phyloP scores from a whole-genome alignment of 2,113 vertebrate genomes.

The Zosterops hypoxanthus region DNA sequence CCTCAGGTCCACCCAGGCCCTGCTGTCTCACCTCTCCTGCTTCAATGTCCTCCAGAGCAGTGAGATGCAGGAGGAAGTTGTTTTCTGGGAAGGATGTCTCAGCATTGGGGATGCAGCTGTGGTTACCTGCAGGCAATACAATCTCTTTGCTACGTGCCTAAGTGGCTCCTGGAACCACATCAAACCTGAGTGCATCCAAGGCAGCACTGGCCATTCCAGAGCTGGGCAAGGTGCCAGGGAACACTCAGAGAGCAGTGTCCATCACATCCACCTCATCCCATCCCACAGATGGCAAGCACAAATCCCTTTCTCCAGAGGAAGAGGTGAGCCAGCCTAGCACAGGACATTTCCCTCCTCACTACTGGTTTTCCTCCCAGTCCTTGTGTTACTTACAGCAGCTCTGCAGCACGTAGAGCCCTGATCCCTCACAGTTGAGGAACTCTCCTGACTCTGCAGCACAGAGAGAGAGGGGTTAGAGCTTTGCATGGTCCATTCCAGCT shows the following conservation, averaged over 20 bases:
- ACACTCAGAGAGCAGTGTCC: not conserved
- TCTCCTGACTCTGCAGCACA: slow-evolving; percentile 88
- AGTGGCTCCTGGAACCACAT: fast-evolving
- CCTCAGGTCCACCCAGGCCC: not conserved
- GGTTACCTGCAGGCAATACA: slow-evolving; percentile 81
- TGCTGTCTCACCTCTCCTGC: slow-evolving; percentile 88
- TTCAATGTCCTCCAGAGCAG: slow-evolving; percentile 86
- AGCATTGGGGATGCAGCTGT: slow-evolving; percentile 95
- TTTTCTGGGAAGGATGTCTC: slow-evolving; percentile 95
- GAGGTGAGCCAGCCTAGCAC: not conserved
- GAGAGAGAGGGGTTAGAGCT: not conserved
- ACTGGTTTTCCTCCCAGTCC: not conserved
- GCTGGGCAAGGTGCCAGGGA: not conserved
- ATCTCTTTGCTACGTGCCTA: not conserved
- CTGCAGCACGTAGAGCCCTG: slow-evolving; percentile 95
- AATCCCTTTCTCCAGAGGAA: not conserved
- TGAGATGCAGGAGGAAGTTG: slow-evolving; percentile 93
- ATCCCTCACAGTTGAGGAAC: slow-evolving; percentile 98
- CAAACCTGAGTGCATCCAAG: not conserved
- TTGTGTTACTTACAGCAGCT: slow-evolving; percentile 90
- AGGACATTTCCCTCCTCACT: not conserved
- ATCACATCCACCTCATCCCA: not conserved
- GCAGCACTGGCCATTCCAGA: not conserved
- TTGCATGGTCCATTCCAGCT: fast-evolving
- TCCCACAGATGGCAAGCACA: not conserved